Conservation (phyloP, 2,113 vertebrate genomes). For the Balaenoptera acutorostrata region DNA sequence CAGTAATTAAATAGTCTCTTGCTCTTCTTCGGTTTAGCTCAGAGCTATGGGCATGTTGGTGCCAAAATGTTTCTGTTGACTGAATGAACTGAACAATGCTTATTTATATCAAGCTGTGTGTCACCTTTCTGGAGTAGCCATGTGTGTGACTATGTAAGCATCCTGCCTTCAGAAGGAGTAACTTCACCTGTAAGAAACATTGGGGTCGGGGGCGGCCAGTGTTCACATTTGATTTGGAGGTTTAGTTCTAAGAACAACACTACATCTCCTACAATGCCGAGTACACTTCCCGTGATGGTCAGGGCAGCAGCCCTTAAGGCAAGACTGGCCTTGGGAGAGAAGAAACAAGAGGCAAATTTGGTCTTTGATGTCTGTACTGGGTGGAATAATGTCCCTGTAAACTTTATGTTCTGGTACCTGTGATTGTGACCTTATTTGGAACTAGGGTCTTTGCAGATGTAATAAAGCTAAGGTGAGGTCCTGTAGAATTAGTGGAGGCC, state of each 20-base stretch:
- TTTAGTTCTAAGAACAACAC: not conserved
- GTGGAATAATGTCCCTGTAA: not conserved
- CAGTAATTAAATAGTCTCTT: not conserved
- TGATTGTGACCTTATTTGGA: not conserved
- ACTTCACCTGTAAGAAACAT: not conserved
- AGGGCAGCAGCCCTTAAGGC: not conserved
- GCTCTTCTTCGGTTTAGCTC: not conserved
- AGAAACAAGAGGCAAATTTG: not conserved
- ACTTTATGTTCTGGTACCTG: not conserved
- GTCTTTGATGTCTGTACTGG: not conserved
- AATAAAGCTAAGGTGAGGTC: not conserved
- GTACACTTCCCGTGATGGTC: not conserved
- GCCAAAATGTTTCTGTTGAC: constrained; percentile 6
- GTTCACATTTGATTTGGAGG: not conserved
- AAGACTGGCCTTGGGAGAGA: not conserved
- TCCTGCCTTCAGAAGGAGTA: not conserved
- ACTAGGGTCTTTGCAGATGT: not conserved
- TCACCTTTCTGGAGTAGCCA: not conserved
- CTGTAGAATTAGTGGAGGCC: not conserved
- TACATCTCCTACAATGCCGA: not conserved
- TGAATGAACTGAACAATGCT: not conserved
- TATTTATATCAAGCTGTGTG: not conserved
- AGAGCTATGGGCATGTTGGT: not conserved
- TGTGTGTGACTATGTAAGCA: not conserved
- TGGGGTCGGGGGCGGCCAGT: not conserved